A percentile compares a stretch with the other conserved stretches of the same genome.
Conservation (phyloP, 2,888 invertebrate genomes). For the Cistogaster globosa region DNA sequence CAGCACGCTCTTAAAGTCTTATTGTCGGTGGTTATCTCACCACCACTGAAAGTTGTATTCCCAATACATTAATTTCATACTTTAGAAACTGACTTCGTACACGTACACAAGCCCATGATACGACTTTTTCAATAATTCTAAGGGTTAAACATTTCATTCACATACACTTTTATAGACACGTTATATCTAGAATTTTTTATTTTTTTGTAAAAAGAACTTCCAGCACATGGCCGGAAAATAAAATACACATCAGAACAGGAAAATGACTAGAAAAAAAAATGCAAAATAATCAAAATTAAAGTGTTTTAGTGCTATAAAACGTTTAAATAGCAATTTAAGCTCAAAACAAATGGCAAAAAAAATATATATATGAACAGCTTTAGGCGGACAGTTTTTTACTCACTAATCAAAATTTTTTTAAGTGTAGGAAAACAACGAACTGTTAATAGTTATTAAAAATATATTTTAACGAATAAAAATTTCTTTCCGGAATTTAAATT, state of each 20-base stretch:
- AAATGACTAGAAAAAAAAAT: constrained; percentile 3
- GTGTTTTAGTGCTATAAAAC: constrained; percentile 55
- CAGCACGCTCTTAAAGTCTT: too few species aligned
- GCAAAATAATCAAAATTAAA: constrained; percentile 46
- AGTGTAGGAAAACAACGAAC: too few species aligned
- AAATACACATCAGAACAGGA: constrained; percentile 8
- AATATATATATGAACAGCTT: constrained; percentile 28
- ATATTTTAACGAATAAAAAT: too few species aligned
- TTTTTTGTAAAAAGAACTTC: background rate
- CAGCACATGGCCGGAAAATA: constrained; percentile 60
- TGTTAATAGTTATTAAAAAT: too few species aligned
- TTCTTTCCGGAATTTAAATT: too few species aligned
- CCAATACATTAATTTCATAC: too few species aligned
- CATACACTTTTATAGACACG: constrained; percentile 10
- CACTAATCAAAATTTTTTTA: background rate
- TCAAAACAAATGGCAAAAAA: constrained; percentile 33
- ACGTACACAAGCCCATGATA: background rate
- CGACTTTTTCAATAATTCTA: background rate
- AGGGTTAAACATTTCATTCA: too few species aligned
- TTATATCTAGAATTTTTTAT: constrained; percentile 4
- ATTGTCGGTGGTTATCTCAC: too few species aligned
- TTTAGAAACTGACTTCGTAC: background rate
- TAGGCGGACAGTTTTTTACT: background rate
- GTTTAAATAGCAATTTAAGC: constrained; percentile 65
- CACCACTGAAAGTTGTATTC: too few species aligned